These are phyloP conservation scores for Megaceryle maxima DNA, from an alignment of 2,113 vertebrate species.

Conservation along the genomic window DNA sequence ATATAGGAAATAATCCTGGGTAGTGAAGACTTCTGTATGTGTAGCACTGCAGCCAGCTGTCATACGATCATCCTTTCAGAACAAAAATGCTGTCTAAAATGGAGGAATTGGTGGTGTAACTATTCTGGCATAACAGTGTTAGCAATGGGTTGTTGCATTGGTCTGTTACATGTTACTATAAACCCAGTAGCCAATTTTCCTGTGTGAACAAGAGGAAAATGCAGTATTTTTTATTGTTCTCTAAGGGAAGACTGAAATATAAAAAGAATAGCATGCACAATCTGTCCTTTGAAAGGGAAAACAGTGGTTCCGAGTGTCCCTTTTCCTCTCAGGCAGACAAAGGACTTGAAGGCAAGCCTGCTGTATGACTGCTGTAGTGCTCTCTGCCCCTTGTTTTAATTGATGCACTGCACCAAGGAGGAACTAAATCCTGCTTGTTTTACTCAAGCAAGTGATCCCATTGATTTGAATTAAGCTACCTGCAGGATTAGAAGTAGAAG, in stretches of 20 bases:
- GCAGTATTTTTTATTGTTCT: neutral
- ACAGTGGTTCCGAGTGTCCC: neutral
- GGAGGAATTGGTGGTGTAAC: neutral
- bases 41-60: neutral
- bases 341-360: neutral
- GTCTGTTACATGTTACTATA: neutral
- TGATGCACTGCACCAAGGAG: neutral
- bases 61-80: neutral
- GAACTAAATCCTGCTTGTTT: conserved; percentile 32
- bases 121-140: neutral
- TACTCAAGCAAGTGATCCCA: neutral
- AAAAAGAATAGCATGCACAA: neutral
- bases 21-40: neutral
- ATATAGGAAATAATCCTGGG: neutral
- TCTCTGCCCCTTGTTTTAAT: neutral
- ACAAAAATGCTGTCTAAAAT: neutral
- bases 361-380: neutral
- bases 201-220: neutral
- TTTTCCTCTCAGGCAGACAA: neutral
- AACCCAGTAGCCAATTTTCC: neutral
- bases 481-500: neutral
- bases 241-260: neutral
- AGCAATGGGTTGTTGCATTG: neutral
- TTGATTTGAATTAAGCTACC: conserved; percentile 36
- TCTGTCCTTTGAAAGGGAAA: conserved; percentile 16